Percentiles rank a stretch among this genome's conserved stretches.
phyloP scores from a whole-genome alignment of 2,797 vertebrate genomes.

The Bryconaethiops microstoma region DNA sequence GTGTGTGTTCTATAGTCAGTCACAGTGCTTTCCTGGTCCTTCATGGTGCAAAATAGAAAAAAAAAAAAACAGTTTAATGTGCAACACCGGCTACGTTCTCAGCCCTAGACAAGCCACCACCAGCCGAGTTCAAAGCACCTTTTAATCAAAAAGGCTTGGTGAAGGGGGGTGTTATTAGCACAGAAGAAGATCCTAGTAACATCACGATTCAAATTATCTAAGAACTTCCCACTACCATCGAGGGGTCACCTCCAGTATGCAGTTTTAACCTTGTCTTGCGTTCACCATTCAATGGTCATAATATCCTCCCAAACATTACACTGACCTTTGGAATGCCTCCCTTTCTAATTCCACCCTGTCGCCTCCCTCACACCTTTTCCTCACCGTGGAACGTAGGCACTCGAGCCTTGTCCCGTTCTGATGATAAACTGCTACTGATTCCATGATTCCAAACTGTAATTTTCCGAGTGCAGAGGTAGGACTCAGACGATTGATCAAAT shows the following conservation, averaged over 20 bases:
- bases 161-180: slow-evolving; percentile 9
- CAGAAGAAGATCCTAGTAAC: background rate
- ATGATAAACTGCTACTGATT: slow-evolving; percentile 82
- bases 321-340: slow-evolving; percentile 32
- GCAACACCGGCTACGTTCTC: background rate
- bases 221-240: background rate
- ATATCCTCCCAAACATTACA: slow-evolving; percentile 20
- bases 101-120: background rate
- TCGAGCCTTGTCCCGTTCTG: slow-evolving; percentile 64
- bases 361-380: slow-evolving; percentile 30
- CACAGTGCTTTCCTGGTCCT: slow-evolving; percentile 1
- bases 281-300: slow-evolving; percentile 16
- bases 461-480: slow-evolving; percentile 81
- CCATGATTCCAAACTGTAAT: slow-evolving; percentile 84
- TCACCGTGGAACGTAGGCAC: slow-evolving; percentile 29
- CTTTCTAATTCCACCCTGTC: slow-evolving; percentile 40
- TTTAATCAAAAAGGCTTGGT: slow-evolving; percentile 34
- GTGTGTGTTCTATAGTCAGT: slow-evolving; percentile 5
- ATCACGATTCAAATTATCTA: background rate
- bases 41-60: background rate
- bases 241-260: background rate
- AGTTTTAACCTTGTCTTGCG: slow-evolving; percentile 29
- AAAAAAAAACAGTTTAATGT: background rate
- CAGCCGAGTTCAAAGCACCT: slow-evolving; percentile 29
- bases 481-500: slow-evolving; percentile 81